A percentile compares a stretch with the other conserved stretches of the same genome.
Evolutionary conservation across 1,140 invertebrate species (phyloP).

Genomic region (Tetraneura akinire): DNA sequence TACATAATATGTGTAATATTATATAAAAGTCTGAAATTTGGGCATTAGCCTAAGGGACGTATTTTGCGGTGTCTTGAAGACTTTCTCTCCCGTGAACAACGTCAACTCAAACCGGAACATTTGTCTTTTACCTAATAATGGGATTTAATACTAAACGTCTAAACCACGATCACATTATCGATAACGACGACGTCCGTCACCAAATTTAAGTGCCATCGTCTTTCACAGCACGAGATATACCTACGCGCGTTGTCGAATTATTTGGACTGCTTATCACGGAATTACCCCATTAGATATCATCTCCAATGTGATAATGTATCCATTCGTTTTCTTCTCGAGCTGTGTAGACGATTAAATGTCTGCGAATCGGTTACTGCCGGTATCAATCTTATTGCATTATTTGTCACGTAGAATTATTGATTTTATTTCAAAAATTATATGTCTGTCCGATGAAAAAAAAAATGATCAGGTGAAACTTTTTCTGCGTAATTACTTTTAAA

Average conservation of each 20-base stretch:
- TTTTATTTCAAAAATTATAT: no score
- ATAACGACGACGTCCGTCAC: neutral
- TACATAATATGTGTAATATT: no score
- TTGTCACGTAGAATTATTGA: no score
- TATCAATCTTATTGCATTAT: neutral
- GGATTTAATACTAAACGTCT: neutral
- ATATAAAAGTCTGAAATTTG: no score
- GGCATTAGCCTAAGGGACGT: no score
- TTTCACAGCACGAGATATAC: neutral
- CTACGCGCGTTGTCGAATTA: neutral
- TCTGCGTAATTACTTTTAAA: no score
- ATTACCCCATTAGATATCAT: neutral
- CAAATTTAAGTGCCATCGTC: neutral
- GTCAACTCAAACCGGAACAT: neutral
- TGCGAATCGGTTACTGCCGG: neutral
- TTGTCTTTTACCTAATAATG: neutral
- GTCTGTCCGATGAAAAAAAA: no score
- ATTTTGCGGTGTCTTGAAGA: neutral
- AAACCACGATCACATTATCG: constrained; percentile 30
- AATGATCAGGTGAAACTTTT: no score
- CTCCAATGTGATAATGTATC: neutral
- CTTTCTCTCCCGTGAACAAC: neutral
- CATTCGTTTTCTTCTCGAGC: neutral
- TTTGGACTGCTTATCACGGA: neutral
- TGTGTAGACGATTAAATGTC: neutral